Evolutionary conservation across 1,140 invertebrate genomes (phyloP).

Genomic region (Littorina saxatilis): DNA sequence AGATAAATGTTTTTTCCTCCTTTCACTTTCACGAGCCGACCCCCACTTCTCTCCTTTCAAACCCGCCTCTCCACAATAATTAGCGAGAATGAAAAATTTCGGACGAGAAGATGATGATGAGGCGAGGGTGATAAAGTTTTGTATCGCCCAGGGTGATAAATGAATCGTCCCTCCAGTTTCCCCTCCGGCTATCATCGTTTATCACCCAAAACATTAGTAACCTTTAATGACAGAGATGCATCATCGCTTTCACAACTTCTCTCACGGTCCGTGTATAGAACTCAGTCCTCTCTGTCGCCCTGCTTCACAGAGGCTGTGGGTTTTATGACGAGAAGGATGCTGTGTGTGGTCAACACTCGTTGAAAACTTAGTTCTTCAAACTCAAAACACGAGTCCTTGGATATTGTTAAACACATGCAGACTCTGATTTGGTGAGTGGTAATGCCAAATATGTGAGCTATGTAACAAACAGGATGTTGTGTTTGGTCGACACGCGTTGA

Average conservation of each 20-base stretch:
- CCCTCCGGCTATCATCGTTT: constrained; percentile 14
- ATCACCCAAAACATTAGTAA: constrained; percentile 26
- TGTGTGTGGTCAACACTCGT: no score
- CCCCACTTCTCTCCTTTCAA: not conserved
- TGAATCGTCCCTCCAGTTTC: not conserved
- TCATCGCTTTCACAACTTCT: not conserved
- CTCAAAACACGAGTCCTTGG: no score
- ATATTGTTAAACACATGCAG: no score
- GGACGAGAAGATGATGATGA: constrained; percentile 19
- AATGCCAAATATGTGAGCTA: no score
- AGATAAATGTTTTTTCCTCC: not conserved
- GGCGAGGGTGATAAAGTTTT: constrained; percentile 26
- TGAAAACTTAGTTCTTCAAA: no score
- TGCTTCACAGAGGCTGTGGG: no score
- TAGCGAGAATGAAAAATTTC: constrained; percentile 20
- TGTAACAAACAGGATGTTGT: no score
- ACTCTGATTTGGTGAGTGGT: no score
- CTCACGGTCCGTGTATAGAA: not conserved
- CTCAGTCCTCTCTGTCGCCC: not conserved
- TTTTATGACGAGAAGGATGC: no score
- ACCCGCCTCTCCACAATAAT: constrained; percentile 3
- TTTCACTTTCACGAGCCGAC: not conserved
- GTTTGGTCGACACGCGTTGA: no score
- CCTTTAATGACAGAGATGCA: constrained; percentile 26
- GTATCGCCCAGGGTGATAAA: not conserved